These are phyloP conservation scores for Scytalopus superciliaris DNA, from an alignment of 2,113 vertebrate species.

Conservation along the genomic window DNA sequence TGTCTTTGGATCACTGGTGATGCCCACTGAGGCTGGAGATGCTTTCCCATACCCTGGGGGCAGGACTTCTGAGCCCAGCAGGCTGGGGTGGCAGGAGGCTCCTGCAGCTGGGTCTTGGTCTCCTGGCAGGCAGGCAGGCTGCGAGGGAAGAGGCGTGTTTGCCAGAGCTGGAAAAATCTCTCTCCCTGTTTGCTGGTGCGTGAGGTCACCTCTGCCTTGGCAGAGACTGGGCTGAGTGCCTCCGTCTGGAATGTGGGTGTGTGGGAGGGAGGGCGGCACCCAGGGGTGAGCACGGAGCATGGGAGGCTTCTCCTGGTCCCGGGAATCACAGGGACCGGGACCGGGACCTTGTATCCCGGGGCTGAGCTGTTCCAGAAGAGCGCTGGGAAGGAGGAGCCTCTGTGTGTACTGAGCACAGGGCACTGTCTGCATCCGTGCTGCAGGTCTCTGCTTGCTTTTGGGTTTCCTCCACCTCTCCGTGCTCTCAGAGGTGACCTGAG, in stretches of 20 bases:
- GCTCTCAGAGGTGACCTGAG: not conserved
- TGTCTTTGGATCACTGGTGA: not conserved
- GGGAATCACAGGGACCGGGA: not conserved
- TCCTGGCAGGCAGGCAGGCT: not conserved
- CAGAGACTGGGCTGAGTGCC: not conserved
- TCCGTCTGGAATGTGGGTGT: slow-evolving; percentile 8
- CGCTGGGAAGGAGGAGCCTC: not conserved
- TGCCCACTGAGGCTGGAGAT: not conserved
- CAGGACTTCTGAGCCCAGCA: not conserved
- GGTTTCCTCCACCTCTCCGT: not conserved
- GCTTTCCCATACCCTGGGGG: not conserved
- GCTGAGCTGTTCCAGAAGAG: not conserved
- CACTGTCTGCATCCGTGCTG: no score
- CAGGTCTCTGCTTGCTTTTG: not conserved
- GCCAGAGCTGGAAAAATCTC: not conserved
- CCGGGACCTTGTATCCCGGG: not conserved
- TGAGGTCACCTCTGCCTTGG: slow-evolving; percentile 1
- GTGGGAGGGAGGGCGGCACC: not conserved
- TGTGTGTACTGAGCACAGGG: rapidly evolving
- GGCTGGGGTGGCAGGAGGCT: not conserved
- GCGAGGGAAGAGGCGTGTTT: not conserved
- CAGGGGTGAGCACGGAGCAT: not conserved
- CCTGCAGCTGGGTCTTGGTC: not conserved
- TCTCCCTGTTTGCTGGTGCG: not conserved
- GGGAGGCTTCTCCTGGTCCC: not conserved